Base-by-base conservation (phyloP, 2,113 vertebrate genomes). In the Nannospalax galili region DNA sequence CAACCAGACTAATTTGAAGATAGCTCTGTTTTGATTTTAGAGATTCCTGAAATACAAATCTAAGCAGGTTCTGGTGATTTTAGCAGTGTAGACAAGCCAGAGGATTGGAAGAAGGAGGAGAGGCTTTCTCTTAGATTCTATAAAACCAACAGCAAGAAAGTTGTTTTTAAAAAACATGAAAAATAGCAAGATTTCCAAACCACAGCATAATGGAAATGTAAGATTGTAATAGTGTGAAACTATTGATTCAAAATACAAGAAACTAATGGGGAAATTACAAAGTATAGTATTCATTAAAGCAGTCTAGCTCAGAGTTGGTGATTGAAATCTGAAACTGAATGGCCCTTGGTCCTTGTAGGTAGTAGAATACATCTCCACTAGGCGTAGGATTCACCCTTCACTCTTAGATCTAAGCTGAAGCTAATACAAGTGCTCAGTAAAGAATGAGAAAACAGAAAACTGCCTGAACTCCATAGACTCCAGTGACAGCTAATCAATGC, bases 401-500 rank as follows among this genome's bases (percentile, higher is more conserved):
- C 22, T 93, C 75, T 92, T 67, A 91, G 52, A 72, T 67, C 65
- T 72, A 86, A 95, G 86, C 48, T 89, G 26, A 26, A 84, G 56
- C 65, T 93, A 92, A 91, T 78, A 94, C 32, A 75, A 75, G 28
- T 85, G n/a, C 35, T 97, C 17, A 37, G 56, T 73, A 65, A 94
- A 93, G 78, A 82, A 35, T 40, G 1, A 95, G 65, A 82, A 90
- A 86, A 67, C n/a, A 97, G 78, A 96, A 94, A 95, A 91, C 2
- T 64, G 32, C 64, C 92, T 94, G 93, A 81, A 84, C 3, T 82
- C 6, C 58, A 85, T 58, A 56, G 64, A 30, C 26, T 91, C 74
- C 85, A 70, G 65, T 79, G 84, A 93, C 52, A 95, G 78, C 14
- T 94, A 92, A 90, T 93, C n/a, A 65, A 82, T 93, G 48, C 56